A percentile compares a stretch with the other conserved stretches of the same genome.
Conservation (phyloP, 35 echinoderm and acorn worm species). For the Heliocidaris tuberculata region DNA sequence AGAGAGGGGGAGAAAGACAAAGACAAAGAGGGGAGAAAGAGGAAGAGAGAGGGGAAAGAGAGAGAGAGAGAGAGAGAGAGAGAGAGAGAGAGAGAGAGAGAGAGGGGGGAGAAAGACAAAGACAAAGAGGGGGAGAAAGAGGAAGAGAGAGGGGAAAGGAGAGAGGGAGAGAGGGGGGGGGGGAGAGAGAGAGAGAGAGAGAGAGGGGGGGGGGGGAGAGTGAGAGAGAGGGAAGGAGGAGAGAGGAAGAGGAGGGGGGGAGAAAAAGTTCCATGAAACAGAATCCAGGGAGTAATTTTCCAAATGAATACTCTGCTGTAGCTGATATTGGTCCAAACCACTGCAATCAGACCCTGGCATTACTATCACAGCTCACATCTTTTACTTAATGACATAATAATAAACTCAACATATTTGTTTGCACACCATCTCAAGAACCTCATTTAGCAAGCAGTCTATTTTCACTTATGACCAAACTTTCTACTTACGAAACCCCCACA, state of each 20-base stretch:
- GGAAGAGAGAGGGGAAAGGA: not conserved
- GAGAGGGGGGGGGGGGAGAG: not conserved
- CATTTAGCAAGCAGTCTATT: not conserved
- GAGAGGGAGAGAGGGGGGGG: not conserved
- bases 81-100: not conserved
- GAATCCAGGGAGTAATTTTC: not conserved
- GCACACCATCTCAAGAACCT: not conserved
- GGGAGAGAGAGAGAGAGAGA: not conserved
- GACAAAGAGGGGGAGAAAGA: no score
- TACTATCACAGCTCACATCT: not conserved
- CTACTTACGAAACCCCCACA: not conserved
- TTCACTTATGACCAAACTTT: not conserved
- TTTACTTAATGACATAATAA: not conserved
- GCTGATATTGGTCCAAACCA: not conserved
- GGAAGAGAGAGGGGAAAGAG: not conserved
- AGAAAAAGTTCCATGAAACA: not conserved
- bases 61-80: not conserved
- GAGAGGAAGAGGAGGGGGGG: not conserved
- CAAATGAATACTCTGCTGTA: not conserved
- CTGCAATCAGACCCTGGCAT: not conserved
- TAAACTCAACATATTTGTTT: not conserved
- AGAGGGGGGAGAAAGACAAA: not conserved
- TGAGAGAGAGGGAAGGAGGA: not conserved
- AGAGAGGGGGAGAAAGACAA: not conserved
- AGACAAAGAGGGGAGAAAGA: no score